phyloP scores from a whole-genome alignment of 2,888 invertebrate species.

The Drosophila aldrichi region DNA sequence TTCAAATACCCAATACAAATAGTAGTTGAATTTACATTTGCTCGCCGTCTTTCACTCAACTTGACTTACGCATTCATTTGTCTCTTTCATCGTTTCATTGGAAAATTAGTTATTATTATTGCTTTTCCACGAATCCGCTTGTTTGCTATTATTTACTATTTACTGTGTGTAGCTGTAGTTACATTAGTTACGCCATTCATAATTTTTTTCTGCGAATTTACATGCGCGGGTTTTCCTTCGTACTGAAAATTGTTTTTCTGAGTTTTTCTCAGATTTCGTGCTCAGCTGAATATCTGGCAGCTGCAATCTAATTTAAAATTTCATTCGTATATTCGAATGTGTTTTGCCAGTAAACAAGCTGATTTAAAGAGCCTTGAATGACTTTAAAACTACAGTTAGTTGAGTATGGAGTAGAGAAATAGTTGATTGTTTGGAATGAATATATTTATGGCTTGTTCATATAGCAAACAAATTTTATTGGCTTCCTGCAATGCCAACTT shows the following conservation, averaged over 20 bases:
- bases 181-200: neutral
- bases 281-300: neutral
- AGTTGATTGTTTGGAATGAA: too few relatives aligned
- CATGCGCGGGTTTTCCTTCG: neutral
- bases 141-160: neutral
- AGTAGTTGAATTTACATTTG: neutral
- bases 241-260: neutral
- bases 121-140: neutral
- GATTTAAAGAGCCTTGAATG: too few relatives aligned
- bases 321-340: neutral
- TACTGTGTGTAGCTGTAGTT: neutral
- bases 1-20: slow-evolving; percentile 8
- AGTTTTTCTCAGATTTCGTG: neutral
- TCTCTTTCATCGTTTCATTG: neutral
- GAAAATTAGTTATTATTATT: neutral
- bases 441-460: too few relatives aligned
- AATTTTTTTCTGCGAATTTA: neutral
- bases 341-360: neutral
- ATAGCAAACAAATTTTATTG: too few relatives aligned
- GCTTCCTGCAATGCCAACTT: too few relatives aligned
- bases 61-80: neutral
- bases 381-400: too few relatives aligned
- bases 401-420: too few relatives aligned
- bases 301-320: neutral
- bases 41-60: too few relatives aligned